Conservation (phyloP, 2,113 vertebrate genomes). For the Sphyrna mokarran region DNA sequence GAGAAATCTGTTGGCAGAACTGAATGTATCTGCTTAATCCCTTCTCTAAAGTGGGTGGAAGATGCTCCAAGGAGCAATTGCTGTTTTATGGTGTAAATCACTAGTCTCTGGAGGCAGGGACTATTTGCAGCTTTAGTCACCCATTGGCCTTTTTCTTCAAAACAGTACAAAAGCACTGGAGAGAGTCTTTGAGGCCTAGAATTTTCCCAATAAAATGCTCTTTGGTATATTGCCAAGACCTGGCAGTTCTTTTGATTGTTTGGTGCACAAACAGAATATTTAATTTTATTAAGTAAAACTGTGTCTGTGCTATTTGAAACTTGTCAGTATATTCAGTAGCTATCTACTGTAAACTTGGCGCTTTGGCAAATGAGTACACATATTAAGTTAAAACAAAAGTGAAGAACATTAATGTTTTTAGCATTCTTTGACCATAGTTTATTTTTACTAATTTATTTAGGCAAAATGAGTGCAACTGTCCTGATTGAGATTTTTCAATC, state of each 20-base stretch:
- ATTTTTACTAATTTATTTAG: background rate
- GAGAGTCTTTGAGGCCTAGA: conserved; percentile 47
- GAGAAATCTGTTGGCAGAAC: conserved; percentile 96
- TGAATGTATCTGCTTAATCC: conserved; percentile 98
- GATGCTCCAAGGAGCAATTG: conserved; percentile 80
- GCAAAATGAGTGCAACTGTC: background rate
- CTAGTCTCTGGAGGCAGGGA: conserved; percentile 71
- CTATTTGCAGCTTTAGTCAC: conserved; percentile 76
- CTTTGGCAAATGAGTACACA: background rate
- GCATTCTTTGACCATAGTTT: background rate
- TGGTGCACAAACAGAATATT: conserved; percentile 37
- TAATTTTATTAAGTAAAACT: conserved; percentile 37
- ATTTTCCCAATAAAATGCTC: conserved; percentile 42
- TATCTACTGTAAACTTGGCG: background rate
- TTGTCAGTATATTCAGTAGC: background rate
- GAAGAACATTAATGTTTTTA: background rate
- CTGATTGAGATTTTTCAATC: background rate
- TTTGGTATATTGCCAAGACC: conserved; percentile 46
- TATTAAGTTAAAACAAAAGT: background rate
- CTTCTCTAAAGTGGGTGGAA: conserved; percentile 89
- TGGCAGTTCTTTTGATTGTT: conserved; percentile 36
- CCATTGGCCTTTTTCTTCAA: conserved; percentile 69
- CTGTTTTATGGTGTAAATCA: conserved; percentile 74
- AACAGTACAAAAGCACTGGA: conserved; percentile 63
- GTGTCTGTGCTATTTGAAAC: conserved; percentile 5